Base-by-base conservation (phyloP, 2,797 vertebrate species). In the Megaceryle alcyon region DNA sequence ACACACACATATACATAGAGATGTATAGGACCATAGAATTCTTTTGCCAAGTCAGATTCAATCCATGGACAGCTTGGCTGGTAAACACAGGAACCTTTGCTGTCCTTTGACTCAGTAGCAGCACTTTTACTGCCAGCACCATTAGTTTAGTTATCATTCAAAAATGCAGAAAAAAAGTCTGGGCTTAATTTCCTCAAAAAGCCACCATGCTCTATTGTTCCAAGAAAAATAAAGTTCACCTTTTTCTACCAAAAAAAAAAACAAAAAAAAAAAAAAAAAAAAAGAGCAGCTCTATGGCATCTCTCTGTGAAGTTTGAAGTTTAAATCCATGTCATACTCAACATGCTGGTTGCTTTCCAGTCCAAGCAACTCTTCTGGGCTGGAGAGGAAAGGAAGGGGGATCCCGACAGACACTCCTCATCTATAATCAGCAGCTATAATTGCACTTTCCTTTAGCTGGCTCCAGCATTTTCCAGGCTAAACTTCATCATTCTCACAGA, bases 401-500 rank as follows among this genome's bases (percentile, higher is more conserved):
- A 78, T 81, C 76, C 79, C 14, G 0, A 37, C 49, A 88, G 63
- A n/a, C 63, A 70, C 33, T 84, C 61, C 37, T 90, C 79, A 25
- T 73, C 91, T 81, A 18, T 41, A 79, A 88, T n/a, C 70, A 70
- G 72, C 83, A 46, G 33, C 49, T 79, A 2, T 64, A 91, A 90
- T 15, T 82, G 83, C 29, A 76, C 48, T 88, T 92, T 44, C 26
- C 87, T 86, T 69, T 33, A 61, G 53, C 76, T 86, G 63, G n/a
- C 60, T 92, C 60, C 21, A 72, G n/a, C 49, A 54, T 72, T 93
- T 92, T 87, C 71, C 82, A 68, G 75, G 71, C 78, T 90, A 82
- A 88, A 86, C 53, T 46, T 46, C 54, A 76, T 54, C 3, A 4
- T 78, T 83, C 63, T 19, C 84, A 83, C 3, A n/a, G 59, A 59